These are phyloP conservation scores for Theretra japonica DNA, from an alignment of 2,888 invertebrate genomes.

Conservation along the genomic window DNA sequence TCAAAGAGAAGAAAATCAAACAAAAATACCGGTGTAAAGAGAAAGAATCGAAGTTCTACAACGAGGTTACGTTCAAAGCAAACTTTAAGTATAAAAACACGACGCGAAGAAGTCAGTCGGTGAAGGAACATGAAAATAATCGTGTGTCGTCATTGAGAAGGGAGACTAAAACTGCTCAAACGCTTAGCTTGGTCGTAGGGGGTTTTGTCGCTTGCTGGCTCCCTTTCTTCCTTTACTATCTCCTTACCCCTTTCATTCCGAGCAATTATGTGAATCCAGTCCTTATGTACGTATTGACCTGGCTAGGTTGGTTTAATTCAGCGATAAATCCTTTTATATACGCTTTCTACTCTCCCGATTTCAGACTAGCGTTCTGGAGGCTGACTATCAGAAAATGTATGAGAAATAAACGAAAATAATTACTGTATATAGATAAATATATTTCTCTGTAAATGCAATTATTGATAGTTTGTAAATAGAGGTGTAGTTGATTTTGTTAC, in stretches of 20 bases:
- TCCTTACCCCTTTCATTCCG: slow-evolving; percentile 91
- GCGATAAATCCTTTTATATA: slow-evolving; percentile 96
- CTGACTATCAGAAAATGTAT: slow-evolving; percentile 89
- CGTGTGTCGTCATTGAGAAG: slow-evolving; percentile 89
- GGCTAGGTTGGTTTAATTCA: slow-evolving; percentile 96
- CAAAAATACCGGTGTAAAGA: slow-evolving; percentile 63
- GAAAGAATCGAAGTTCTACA: slow-evolving; percentile 68
- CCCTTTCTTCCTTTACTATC: slow-evolving; percentile 93
- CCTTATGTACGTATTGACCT: slow-evolving; percentile 91
- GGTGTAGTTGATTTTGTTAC: not conserved
- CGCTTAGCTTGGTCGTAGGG: slow-evolving; percentile 93
- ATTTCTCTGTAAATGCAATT: not conserved
- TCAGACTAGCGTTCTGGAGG: slow-evolving; percentile 94
- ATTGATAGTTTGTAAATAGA: not conserved
- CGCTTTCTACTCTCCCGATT: slow-evolving; percentile 95
- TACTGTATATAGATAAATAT: not conserved
- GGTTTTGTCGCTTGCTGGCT: slow-evolving; percentile 95
- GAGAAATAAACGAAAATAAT: slow-evolving; percentile 62
- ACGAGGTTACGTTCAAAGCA: slow-evolving; percentile 76
- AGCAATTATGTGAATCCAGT: slow-evolving; percentile 85
- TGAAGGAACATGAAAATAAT: slow-evolving; percentile 84
- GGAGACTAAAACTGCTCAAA: slow-evolving; percentile 95
- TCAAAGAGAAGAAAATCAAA: slow-evolving; percentile 67
- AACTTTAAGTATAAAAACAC: slow-evolving; percentile 76
- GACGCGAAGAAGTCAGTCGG: slow-evolving; percentile 78